Conservation (phyloP, 2,113 vertebrate species). For the Pollachius pollachius region DNA sequence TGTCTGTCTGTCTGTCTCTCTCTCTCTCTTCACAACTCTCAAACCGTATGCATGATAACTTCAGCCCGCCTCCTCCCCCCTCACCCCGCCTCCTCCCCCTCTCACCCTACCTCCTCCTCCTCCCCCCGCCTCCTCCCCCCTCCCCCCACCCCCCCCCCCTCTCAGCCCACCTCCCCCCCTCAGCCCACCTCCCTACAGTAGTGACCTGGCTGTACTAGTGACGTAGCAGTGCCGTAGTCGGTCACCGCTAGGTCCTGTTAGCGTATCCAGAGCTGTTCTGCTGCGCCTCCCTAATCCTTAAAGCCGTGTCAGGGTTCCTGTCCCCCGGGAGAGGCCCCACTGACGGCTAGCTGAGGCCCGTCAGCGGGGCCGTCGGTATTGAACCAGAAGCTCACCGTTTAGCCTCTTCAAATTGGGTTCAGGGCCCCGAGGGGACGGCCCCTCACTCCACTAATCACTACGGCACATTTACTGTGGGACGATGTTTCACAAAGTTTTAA, state of each 20-base stretch:
- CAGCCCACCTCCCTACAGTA: not conserved
- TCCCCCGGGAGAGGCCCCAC: conserved; percentile 22
- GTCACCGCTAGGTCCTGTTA: conserved; percentile 36
- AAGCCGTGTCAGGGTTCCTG: conserved; percentile 55
- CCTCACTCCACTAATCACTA: not conserved
- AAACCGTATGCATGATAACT: too few species aligned
- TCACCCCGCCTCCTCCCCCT: too few species aligned
- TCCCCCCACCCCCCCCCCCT: too few species aligned
- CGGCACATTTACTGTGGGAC: conserved; percentile 9
- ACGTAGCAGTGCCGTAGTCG: too few species aligned
- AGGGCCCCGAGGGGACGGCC: conserved; percentile 11
- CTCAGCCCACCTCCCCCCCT: not conserved
- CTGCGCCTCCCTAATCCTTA: conserved; percentile 56
- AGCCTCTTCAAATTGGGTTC: conserved; percentile 29
- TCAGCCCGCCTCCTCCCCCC: too few species aligned
- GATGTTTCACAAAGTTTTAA: conserved; percentile 1
- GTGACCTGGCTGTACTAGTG: too few species aligned
- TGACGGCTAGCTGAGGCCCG: too few species aligned
- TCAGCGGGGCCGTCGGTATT: conserved; percentile 22
- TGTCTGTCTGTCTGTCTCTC: too few species aligned
- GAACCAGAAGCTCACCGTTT: conserved; percentile 22
- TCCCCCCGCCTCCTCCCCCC: too few species aligned
- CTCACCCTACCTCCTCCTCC: too few species aligned
- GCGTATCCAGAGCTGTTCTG: conserved; percentile 48
- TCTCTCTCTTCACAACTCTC: too few species aligned